phyloP scores from a whole-genome alignment of 2,797 vertebrate species.

The Margarornis squamiger region DNA sequence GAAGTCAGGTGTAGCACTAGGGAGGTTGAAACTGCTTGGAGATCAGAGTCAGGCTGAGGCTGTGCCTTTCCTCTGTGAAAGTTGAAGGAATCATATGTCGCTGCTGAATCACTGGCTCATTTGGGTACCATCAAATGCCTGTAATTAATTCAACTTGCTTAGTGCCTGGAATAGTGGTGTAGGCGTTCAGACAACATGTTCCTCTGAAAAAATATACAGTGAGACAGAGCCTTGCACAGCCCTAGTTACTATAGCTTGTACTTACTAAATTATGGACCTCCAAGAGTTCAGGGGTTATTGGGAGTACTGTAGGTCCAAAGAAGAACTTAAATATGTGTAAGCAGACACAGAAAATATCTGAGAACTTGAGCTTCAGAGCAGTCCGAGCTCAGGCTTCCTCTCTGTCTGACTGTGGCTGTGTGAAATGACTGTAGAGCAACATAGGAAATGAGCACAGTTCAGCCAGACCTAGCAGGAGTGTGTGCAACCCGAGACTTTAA shows the following conservation, averaged over 20 bases:
- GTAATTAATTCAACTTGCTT: slow-evolving; percentile 36
- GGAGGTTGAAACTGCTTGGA: background rate
- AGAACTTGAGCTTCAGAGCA: background rate
- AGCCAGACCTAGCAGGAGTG: rapidly evolving
- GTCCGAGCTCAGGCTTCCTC: background rate
- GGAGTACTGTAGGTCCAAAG: background rate
- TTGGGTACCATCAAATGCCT: background rate
- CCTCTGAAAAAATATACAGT: background rate
- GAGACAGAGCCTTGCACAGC: background rate
- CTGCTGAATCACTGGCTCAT: slow-evolving; percentile 27
- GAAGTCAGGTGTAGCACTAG: background rate
- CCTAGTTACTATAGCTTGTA: background rate
- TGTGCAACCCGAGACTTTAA: background rate
- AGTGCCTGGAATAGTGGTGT: slow-evolving; percentile 5
- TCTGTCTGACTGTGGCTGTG: background rate
- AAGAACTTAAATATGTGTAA: background rate
- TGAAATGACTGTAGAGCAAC: background rate
- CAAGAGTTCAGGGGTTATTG: background rate
- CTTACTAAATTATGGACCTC: background rate
- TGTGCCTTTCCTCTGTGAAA: background rate
- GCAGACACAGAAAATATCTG: background rate
- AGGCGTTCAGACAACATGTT: slow-evolving; percentile 37
- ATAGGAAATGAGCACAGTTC: background rate
- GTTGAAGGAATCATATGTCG: background rate
- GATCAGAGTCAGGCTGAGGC: background rate